Percentiles rank a stretch among this genome's conserved stretches.
Evolutionary conservation across 1,140 invertebrate species (phyloP).

Genomic region (Orussus abietinus): DNA sequence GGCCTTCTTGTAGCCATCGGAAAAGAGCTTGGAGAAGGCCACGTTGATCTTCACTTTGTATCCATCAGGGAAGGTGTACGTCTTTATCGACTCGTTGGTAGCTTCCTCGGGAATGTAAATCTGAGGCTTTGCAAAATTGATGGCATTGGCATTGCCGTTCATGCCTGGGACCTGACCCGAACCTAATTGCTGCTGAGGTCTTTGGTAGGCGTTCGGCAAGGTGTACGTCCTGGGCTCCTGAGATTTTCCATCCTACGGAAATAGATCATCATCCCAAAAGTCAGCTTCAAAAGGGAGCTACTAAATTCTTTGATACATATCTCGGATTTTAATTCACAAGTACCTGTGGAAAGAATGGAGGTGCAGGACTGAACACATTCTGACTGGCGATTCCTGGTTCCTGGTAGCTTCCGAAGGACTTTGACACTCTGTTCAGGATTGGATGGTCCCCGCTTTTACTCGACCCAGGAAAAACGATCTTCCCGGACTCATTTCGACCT

Average conservation of each 20-base stretch:
- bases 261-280: conserved; percentile 3
- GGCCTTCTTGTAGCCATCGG: conserved; percentile 24
- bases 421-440: conserved; percentile 13
- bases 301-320: too few relatives aligned
- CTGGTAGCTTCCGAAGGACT: conserved; percentile 10
- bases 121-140: too few relatives aligned
- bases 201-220: conserved; percentile 1
- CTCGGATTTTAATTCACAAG: too few relatives aligned
- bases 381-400: not conserved
- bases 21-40: conserved; percentile 23
- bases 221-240: conserved; percentile 10
- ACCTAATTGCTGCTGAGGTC: too few relatives aligned
- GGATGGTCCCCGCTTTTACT: conserved; percentile 12
- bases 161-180: not conserved
- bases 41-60: conserved; percentile 27
- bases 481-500: conserved; percentile 7
- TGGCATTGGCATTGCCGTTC: too few relatives aligned
- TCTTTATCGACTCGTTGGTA: conserved; percentile 20
- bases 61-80: conserved; percentile 24
- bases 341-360: conserved; percentile 29
- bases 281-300: not conserved
- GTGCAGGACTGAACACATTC: not conserved
- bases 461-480: conserved; percentile 29
- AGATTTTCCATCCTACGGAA: conserved; percentile 19
- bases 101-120: conserved; percentile 21